Conservation (phyloP, 2,797 vertebrate genomes). For the Cygnus olor region DNA sequence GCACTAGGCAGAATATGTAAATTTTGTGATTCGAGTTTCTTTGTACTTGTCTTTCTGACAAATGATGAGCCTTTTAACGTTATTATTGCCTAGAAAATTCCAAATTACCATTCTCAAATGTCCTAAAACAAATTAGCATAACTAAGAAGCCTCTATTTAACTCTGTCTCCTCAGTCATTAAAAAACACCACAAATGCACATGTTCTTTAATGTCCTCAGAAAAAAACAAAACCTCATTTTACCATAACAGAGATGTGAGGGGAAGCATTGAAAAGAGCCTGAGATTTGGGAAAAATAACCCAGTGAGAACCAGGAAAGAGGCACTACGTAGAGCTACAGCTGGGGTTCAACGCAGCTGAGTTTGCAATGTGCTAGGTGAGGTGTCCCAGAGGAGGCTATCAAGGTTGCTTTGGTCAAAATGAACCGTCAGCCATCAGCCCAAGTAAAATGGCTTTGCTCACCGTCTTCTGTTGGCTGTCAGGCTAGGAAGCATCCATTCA, state of each 20-base stretch:
- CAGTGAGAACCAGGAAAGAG: not conserved
- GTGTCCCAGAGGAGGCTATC: not conserved
- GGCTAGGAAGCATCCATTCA: not conserved
- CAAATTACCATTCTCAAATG: not conserved
- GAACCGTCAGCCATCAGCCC: not conserved
- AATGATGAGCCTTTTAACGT: not conserved
- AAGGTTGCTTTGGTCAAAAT: not conserved
- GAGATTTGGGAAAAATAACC: not conserved
- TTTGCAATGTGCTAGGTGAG: not conserved
- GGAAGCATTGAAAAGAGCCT: not conserved
- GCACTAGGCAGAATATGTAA: not conserved
- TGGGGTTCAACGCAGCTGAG: not conserved
- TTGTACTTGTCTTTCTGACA: not conserved
- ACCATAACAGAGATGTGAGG: not conserved
- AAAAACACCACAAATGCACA: not conserved
- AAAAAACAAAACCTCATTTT: not conserved
- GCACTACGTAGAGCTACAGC: accelerated
- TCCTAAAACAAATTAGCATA: not conserved
- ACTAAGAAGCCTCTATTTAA: not conserved
- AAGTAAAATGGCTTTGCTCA: not conserved
- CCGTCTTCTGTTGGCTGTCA: not conserved
- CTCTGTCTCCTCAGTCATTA: not conserved
- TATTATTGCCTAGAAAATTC: not conserved
- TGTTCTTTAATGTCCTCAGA: not conserved
- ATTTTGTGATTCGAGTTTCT: not conserved